phyloP scores from a whole-genome alignment of 2,888 invertebrate species.

The Pyrgus malvae region DNA sequence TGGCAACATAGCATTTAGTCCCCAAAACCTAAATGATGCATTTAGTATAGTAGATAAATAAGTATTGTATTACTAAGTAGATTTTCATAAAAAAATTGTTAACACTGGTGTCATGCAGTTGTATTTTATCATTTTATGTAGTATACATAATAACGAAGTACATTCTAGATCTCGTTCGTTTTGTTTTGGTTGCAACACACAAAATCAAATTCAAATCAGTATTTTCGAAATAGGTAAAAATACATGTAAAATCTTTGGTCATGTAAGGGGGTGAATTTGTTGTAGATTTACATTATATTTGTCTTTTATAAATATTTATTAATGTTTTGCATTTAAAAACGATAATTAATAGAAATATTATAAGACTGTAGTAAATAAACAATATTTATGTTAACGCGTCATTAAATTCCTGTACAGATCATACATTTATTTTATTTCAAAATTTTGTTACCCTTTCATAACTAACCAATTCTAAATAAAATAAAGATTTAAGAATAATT shows the following conservation, averaged over 20 bases:
- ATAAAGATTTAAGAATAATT: not conserved
- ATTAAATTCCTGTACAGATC: not conserved
- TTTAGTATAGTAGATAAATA: constrained; percentile 67
- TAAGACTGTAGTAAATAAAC: not conserved
- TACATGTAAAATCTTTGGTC: too few species aligned
- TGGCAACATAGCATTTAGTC: constrained; percentile 73
- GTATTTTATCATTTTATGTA: not conserved
- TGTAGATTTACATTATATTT: too few species aligned
- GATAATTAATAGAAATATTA: not conserved
- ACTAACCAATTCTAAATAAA: too few species aligned
- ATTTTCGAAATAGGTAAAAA: too few species aligned
- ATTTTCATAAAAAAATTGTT: not conserved
- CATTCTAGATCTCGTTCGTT: not conserved
- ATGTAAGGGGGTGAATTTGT: too few species aligned
- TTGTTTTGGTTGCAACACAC: not conserved
- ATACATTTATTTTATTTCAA: not conserved
- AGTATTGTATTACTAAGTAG: not conserved
- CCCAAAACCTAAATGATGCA: constrained; percentile 74
- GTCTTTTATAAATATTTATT: not conserved
- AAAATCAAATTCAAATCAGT: too few species aligned
- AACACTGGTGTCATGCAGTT: not conserved
- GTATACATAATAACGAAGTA: not conserved
- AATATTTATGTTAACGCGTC: not conserved
- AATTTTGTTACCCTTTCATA: not conserved
- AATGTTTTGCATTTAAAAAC: not conserved